Base-by-base conservation (phyloP, 2,113 vertebrate species). In the Cinclus cinclus region DNA sequence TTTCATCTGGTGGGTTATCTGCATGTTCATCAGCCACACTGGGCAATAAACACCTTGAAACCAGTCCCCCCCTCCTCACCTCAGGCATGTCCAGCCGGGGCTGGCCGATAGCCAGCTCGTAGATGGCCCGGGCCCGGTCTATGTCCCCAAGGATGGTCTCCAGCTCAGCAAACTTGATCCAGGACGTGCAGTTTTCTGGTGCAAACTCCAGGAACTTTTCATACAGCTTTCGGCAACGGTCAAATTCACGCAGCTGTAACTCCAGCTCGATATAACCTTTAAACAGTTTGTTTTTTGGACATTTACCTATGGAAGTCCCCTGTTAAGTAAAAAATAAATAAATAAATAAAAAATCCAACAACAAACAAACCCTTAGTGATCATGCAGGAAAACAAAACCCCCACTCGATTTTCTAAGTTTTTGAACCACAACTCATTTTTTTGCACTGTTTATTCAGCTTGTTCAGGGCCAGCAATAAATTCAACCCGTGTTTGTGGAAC, bases 211-310 rank as follows among this genome's bases (percentile, higher is more conserved):
- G 96, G 96, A 99, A 99, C 20, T 99, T 99, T 86, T 99, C 99
- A 44, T 99, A 99, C 49, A 99, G 98, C 91, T 99, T 99, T 91
- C 99, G 98, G 96, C 99, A 99, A 39, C 99, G 99, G 95, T 99
- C 99, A 35, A 99, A 99, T 95, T 99, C 99, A 13, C 99, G 97
- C 84, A 99, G 93, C 79, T 99, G 99, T 41, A 99, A 94, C 95
- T 99, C 99, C 97, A 99, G 86, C 95, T 99, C 99, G 77, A 99
- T 99, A 93, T 99, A 99, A 56, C 99, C 99, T 96, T 99, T 99
- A 68, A 99, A 99, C n/a, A 99, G 97, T 37, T 99, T 99, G 98
- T 99, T 99, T 96, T 99, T 99, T 2, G 99, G 99, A 79, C 99
- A 99, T 96, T 99, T 99, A 10, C 99, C 99, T 64, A 99, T 99